Evolutionary conservation across 2,888 invertebrate species (phyloP), one percentile per base, ranked within the genome.

Genomic region (Pyralis farinalis): DNA sequence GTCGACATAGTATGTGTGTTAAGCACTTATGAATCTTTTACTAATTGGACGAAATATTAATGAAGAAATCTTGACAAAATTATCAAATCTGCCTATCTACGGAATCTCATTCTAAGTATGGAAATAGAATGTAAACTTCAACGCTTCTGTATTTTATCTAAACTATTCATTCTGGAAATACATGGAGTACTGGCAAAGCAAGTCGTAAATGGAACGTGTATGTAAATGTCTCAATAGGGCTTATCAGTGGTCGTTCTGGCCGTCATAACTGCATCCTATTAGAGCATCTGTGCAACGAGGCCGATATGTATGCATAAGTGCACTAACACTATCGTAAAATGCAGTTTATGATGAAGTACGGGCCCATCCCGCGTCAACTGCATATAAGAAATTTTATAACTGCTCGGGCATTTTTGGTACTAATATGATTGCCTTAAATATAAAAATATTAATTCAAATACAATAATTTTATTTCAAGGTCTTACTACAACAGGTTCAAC

Each of bases 151-250:
- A 25, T n/a, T 25, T 25, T 25, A 25, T 25, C 25, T 25, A 25
- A 25, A n/a, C 25, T 25, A 25, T 25, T 25, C 25, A 7, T n/a
- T 7, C 25, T 25, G 25, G 25, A 25, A 25, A 25, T n/a, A 7
- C 7, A 25, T 7, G 1, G n/a, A 25, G 25, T 7, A 25, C 5
- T 25, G 8, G 25, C 2, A 16, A 16, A 25, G 25, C 8, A 8
- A 25, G 25, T 21, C 12, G 32, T 59, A 55, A 62, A 63, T 63
- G 54, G 59, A 60, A 49, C 61, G 46, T 56, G 66, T 70, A 71
- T 73, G 72, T 63, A 68, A 73, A 74, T 72, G 57, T 45, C 57
- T 63, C 49, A 59, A 64, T 68, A 53, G 40, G 48, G 59, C 58
- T 67, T 70, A 68, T 71, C 71, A 64, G 57, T 22, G 49, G 50